phyloP scores from a whole-genome alignment of 1,140 invertebrate genomes.

The Parasteatoda tepidariorum region DNA sequence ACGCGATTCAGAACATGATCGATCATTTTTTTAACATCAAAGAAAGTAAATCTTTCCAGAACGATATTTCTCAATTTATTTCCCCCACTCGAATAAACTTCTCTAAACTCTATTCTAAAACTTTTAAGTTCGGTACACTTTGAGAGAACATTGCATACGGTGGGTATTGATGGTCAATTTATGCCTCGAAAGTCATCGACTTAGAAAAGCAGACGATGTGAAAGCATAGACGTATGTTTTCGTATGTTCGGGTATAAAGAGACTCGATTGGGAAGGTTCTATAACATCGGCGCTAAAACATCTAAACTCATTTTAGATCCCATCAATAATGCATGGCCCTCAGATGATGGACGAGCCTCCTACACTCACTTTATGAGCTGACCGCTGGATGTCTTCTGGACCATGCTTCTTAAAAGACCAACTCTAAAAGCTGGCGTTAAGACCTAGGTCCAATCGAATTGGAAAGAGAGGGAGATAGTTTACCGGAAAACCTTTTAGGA shows the following conservation, averaged over 20 bases:
- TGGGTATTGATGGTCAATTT: constrained; percentile 18
- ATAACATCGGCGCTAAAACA: not conserved
- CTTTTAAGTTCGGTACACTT: too few relatives aligned
- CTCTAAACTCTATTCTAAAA: too few relatives aligned
- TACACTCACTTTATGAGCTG: not conserved
- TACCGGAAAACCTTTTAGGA: constrained; percentile 10
- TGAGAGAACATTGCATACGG: too few relatives aligned
- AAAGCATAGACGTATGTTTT: not conserved
- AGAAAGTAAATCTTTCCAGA: too few relatives aligned
- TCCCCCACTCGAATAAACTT: too few relatives aligned
- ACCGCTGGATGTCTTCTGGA: not conserved
- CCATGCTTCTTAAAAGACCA: not conserved
- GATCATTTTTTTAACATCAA: too few relatives aligned
- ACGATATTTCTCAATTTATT: too few relatives aligned
- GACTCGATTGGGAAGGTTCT: not conserved
- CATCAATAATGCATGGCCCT: constrained; percentile 19
- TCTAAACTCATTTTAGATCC: not conserved
- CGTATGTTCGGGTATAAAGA: not conserved
- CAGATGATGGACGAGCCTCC: not conserved
- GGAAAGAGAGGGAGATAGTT: not conserved
- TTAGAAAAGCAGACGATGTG: not conserved
- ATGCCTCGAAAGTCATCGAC: not conserved
- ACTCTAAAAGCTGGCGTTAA: not conserved
- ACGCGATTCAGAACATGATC: too few relatives aligned
- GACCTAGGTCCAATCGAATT: not conserved